Evolutionary conservation across 2,797 vertebrate species (phyloP), one percentile per base, ranked within the genome.

Genomic region (Alcedo quadribrachys): DNA sequence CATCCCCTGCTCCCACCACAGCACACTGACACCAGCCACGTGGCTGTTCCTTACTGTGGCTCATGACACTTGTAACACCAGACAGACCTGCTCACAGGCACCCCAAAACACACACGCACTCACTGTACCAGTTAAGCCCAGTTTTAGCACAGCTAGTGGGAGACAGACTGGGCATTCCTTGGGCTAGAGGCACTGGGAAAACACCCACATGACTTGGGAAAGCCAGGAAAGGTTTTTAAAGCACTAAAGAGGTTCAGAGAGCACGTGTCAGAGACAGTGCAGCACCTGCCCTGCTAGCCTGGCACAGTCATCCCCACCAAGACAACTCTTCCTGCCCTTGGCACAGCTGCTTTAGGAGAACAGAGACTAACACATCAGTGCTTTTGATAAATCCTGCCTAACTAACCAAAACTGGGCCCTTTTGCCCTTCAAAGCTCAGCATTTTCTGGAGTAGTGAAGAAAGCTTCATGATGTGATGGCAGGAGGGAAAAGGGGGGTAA

Each of bases 251-350:
- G 15, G 11, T 46, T 53, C 67, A 33, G 58, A 57, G 15, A 48
- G 22, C 18, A 8, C 0, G 1, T 2, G 8, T 17, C 35, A 17
- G 54, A 24, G 15, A 9, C 20, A 51, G 17, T 7, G 3, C 4
- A 54, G 8, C 19, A 51, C 15, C 74, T 53, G 80, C 69, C 77
- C 69, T 24, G 28, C 46, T 55, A 46, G 35, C 22, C 12, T 11
- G 18, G 65, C 63, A 69, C 46, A 17, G n/a, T 33, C 58, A 50
- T 11, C 66, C 30, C 40, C 69, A 13, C 15, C 3, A 22, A 57
- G 25, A 4, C 40, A 73, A 9, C 51, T 17, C 71, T 24, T 22
- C 11, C 70, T 79, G 76, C 81, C 89, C 69, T 42, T 32, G 33
- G 33, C 37, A 73, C 50, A 48, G 57, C 40, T 68, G 37, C 42